Conservation (phyloP, 2,113 vertebrate genomes). For the Pogonocichla stellata region DNA sequence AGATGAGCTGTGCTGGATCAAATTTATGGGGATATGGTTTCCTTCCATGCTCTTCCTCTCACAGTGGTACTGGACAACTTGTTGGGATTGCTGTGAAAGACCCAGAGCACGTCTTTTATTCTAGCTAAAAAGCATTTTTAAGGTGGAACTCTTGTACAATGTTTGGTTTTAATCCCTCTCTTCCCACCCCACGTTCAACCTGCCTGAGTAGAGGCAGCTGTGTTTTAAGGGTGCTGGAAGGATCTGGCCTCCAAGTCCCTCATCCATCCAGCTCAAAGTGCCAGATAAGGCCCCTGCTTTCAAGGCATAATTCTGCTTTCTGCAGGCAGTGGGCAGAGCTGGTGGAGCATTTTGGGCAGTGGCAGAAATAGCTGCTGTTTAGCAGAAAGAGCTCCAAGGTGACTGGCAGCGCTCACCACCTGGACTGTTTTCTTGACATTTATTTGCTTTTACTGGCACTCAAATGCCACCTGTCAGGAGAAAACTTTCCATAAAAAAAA, state of each 20-base stretch:
- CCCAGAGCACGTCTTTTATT: neutral
- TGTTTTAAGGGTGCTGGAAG: neutral
- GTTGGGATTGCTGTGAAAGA: neutral
- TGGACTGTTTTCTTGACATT: constrained; percentile 56
- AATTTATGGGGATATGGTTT: neutral
- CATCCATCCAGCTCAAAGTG: neutral
- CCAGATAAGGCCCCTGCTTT: neutral
- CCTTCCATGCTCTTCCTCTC: neutral
- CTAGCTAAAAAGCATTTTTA: neutral
- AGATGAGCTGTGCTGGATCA: neutral
- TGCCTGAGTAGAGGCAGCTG: neutral
- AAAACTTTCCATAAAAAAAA: neutral
- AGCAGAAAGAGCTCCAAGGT: neutral
- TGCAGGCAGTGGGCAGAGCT: neutral
- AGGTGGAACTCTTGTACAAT: neutral
- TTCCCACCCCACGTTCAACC: neutral
- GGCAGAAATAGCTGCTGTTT: constrained; percentile 43
- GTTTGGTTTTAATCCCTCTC: neutral
- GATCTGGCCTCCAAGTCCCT: neutral
- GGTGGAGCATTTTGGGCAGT: neutral
- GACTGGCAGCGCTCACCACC: constrained; percentile 10
- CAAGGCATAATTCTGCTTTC: neutral
- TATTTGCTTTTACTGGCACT: constrained; percentile 63
- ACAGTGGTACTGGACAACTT: neutral
- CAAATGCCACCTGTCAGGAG: constrained; percentile 39